phyloP scores from a whole-genome alignment of 1,140 invertebrate species.

The Odontomachus brunneus region DNA sequence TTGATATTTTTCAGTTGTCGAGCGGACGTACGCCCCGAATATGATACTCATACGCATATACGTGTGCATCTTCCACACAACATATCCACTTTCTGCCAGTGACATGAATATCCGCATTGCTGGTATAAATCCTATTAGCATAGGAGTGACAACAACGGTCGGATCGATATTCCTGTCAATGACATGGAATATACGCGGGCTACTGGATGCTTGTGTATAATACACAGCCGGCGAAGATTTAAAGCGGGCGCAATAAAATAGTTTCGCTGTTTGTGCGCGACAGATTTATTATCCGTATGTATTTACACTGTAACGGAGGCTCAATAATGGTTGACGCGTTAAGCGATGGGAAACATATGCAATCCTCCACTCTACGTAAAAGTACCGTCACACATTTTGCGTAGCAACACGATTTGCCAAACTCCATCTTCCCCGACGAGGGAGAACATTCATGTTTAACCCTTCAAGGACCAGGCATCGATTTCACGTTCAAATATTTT shows the following conservation, averaged over 20 bases:
- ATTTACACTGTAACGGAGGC: not conserved
- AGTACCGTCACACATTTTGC: not conserved
- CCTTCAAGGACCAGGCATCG: too few species aligned
- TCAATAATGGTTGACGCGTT: constrained; percentile 8
- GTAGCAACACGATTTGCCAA: constrained; percentile 15
- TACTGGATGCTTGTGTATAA: constrained; percentile 34
- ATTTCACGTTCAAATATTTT: too few species aligned
- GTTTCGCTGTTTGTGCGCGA: constrained; percentile 30
- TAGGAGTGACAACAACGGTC: constrained; percentile 53
- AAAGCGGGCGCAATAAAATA: constrained; percentile 51
- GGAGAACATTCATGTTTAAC: constrained; percentile 15
- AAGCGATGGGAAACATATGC: not conserved
- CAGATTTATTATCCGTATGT: constrained; percentile 50
- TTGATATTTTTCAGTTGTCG: not conserved
- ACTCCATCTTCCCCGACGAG: not conserved
- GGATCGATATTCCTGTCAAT: constrained; percentile 56
- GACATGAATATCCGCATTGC: constrained; percentile 43
- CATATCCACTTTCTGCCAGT: constrained; percentile 36
- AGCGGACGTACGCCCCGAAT: not conserved
- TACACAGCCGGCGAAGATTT: constrained; percentile 33
- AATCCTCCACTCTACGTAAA: not conserved
- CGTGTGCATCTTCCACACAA: constrained; percentile 7
- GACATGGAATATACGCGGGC: constrained; percentile 47
- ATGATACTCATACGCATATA: not conserved
- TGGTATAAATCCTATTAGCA: constrained; percentile 45